Evolutionary conservation across 2,113 vertebrate species (phyloP).

Genomic region (Scomber scombrus): DNA sequence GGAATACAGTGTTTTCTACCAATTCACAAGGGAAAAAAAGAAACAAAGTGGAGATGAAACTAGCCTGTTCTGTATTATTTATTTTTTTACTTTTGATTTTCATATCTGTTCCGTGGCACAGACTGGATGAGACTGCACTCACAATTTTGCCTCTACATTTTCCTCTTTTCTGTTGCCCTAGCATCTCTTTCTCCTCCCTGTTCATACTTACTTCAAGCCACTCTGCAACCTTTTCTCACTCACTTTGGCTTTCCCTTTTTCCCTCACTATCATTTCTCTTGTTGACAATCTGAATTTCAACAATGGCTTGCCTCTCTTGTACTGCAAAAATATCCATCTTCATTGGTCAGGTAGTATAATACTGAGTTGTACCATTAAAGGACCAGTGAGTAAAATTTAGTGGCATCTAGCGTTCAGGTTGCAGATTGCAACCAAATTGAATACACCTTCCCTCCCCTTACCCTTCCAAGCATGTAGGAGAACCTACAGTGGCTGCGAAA

Average conservation of each 20-base stretch:
- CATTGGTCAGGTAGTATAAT: conserved; percentile 31
- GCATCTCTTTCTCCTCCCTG: conserved; percentile 56
- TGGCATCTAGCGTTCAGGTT: too few relatives aligned
- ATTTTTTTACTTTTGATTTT: conserved; percentile 23
- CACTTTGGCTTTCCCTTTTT: conserved; percentile 39
- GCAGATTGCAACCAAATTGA: too few relatives aligned
- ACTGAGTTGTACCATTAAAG: neutral
- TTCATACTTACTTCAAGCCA: conserved; percentile 51
- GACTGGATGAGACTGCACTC: conserved; percentile 49
- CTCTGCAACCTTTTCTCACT: conserved; percentile 39
- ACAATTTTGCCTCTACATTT: conserved; percentile 40
- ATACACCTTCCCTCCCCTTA: too few relatives aligned
- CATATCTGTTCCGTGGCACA: conserved; percentile 37
- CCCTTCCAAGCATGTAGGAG: too few relatives aligned
- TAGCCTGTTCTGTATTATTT: conserved; percentile 42
- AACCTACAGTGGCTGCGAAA: too few relatives aligned
- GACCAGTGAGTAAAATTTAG: too few relatives aligned
- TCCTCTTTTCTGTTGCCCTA: conserved; percentile 28
- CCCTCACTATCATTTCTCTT: conserved; percentile 50
- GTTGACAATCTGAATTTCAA: conserved; percentile 41
- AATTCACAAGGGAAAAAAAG: conserved; percentile 9
- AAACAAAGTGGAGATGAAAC: conserved; percentile 71
- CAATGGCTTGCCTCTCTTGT: conserved; percentile 59
- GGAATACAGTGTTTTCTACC: conserved; percentile 1
- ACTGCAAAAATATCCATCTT: conserved; percentile 63